Conservation (phyloP, 2,888 invertebrate species). For the Harmothoe impar region DNA sequence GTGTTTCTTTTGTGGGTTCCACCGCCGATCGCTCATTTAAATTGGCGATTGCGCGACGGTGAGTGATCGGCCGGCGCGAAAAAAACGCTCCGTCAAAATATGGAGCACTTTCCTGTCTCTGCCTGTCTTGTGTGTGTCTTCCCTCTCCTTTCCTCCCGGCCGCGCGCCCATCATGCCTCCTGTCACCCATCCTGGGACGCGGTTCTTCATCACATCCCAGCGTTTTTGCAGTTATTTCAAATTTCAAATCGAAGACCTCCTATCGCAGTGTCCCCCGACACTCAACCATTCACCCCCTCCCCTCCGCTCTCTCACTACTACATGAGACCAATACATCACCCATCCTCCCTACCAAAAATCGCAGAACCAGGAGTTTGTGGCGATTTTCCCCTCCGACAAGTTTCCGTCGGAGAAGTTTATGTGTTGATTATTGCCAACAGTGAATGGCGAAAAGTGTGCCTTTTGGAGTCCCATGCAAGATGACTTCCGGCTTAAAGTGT, state of each 20-base stretch:
- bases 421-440: too few species aligned
- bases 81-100: conserved; percentile 1
- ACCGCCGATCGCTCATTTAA: conserved; percentile 44
- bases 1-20: conserved; percentile 57
- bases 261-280: too few species aligned
- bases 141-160: neutral
- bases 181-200: too few species aligned
- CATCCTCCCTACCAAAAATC: too few species aligned
- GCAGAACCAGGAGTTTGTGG: too few species aligned
- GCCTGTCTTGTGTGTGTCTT: neutral
- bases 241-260: too few species aligned
- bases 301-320: neutral
- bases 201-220: too few species aligned
- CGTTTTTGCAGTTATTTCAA: too few species aligned
- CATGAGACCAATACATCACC: too few species aligned
- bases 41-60: conserved; percentile 40
- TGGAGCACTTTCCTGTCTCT: conserved; percentile 1
- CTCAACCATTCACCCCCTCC: neutral
- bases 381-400: too few species aligned
- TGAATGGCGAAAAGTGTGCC: too few species aligned
- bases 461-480: neutral
- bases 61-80: neutral
- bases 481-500: conserved; percentile 3
- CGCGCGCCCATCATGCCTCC: neutral
- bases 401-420: too few species aligned